Evolutionary conservation across 2,888 invertebrate species (phyloP).

Genomic region (Lepidonotus clava): DNA sequence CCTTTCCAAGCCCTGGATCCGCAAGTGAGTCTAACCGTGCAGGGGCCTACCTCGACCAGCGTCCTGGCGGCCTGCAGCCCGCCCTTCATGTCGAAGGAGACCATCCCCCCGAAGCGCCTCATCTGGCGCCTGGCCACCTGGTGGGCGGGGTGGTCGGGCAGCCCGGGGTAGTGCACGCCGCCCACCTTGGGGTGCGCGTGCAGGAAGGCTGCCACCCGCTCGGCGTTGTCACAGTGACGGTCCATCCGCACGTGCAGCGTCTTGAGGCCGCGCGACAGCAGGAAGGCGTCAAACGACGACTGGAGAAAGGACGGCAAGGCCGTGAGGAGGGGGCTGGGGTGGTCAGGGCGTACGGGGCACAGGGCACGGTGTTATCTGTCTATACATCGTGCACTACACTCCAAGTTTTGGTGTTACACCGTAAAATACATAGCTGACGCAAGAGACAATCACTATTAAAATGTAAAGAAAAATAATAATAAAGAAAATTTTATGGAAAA

Average conservation of each 20-base stretch:
- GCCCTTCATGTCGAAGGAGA: constrained; percentile 93
- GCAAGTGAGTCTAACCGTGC: too few relatives aligned
- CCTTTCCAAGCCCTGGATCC: too few relatives aligned
- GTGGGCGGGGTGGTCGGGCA: constrained; percentile 75
- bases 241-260: constrained; percentile 95
- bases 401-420: too few relatives aligned
- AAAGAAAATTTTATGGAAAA: too few relatives aligned
- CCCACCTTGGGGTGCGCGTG: constrained; percentile 80
- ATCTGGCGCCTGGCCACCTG: constrained; percentile 85
- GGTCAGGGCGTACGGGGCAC: too few relatives aligned
- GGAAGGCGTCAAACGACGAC: constrained; percentile 61
- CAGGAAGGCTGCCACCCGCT: constrained; percentile 90
- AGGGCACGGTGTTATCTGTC: too few relatives aligned
- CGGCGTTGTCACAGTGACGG: constrained; percentile 89
- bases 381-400: too few relatives aligned
- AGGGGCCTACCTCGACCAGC: constrained; percentile 83
- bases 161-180: constrained; percentile 86
- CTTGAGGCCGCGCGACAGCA: constrained; percentile 87
- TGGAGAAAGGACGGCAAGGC: constrained; percentile 14
- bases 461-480: too few relatives aligned
- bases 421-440: too few relatives aligned
- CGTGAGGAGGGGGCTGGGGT: too few relatives aligned
- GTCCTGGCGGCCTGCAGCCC: constrained; percentile 86
- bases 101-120: constrained; percentile 94
- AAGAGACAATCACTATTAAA: too few relatives aligned